Base-by-base conservation (phyloP, 2,113 vertebrate genomes). In the Nerophis lumbriciformis region DNA sequence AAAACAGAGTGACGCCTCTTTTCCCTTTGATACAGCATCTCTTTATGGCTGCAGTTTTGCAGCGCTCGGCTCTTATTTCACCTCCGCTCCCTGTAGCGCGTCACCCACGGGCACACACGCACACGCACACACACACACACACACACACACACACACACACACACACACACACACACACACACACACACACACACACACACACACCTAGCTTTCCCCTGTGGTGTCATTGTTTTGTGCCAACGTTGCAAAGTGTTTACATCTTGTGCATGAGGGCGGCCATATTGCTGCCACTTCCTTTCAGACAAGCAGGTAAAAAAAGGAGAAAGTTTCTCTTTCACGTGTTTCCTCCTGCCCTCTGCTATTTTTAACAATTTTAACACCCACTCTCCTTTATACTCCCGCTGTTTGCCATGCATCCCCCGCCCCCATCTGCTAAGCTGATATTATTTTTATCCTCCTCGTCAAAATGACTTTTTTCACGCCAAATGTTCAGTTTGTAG, bases 161-260 rank as follows among this genome's bases (percentile, higher is more conserved):
- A 19, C 19, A 19, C 19, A 19, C 19, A 19, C 19, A 19, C 19
- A 19, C 19, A 19, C 19, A 19, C 19, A 19, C 19, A 19, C 53
- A 57, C 35, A 48, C 58, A 47, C 55, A 47, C 19, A 19, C 50
- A 28, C 52, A 68, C 38, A 8, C 28, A 35, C 45, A 57, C 53
- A 36, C 59, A 8, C 8, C 6, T 71, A 65, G 72, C 66, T 69
- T 72, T 81, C 86, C 86, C 86, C 86, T 28, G 75, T 62, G 83
- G 84, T 88, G 84, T 85, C 84, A 83, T 88, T 86, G 84, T 85
- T 86, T 88, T 88, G 81, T 88, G 84, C 84, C 59, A 77, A 87
- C 84, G 86, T 76, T 85, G 84, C 86, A 86, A 83, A 86, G 73
- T 85, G 86, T 88, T 88, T 85, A 86, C 84, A 85, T 88, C 39